Conservation (phyloP, 2,113 vertebrate genomes). For the Cercocebus atys region DNA sequence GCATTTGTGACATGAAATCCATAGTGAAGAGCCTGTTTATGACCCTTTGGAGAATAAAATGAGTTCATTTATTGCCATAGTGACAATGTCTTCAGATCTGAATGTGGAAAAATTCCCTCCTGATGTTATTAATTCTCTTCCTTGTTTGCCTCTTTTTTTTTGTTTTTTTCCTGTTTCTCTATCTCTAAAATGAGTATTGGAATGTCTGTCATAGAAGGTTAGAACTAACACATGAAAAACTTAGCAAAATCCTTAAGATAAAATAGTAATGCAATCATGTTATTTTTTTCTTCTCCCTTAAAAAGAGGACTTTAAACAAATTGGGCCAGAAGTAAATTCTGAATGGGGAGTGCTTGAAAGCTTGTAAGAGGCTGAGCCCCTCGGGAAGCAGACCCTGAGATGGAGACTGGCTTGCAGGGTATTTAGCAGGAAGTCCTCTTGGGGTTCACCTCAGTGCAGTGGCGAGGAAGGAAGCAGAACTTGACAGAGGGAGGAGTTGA, state of each 20-base stretch:
- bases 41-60: background rate
- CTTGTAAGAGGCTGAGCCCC: background rate
- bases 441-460: background rate
- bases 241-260: conserved; percentile 9
- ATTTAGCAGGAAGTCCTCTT: background rate
- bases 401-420: background rate
- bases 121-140: background rate
- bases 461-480: background rate
- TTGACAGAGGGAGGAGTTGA: background rate
- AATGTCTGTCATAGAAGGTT: background rate
- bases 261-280: background rate
- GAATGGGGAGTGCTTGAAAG: background rate
- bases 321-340: background rate
- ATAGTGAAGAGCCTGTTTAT: background rate
- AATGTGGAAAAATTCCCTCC: background rate
- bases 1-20: background rate
- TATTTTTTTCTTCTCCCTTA: background rate
- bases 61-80: background rate
- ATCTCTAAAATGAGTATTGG: background rate
- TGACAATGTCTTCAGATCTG: background rate
- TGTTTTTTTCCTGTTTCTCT: background rate
- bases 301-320: background rate
- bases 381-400: background rate
- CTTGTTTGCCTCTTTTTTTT: background rate
- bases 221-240: background rate